Evolutionary conservation across 2,797 vertebrate genomes (phyloP).

Genomic region (Pelodytes ibericus): DNA sequence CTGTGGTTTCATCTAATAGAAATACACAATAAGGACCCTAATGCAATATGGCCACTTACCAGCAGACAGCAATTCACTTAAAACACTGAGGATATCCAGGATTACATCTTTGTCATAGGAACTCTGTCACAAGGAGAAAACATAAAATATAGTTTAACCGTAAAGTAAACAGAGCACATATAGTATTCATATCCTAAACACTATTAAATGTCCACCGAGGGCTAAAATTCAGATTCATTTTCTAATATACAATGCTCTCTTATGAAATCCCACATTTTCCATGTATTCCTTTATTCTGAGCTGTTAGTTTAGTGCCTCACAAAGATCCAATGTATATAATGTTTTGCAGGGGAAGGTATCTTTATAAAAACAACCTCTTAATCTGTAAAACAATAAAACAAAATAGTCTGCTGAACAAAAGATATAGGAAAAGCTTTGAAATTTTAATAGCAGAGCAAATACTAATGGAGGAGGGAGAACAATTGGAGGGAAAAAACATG

Average conservation of each 20-base stretch:
- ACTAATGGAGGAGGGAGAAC: too few species aligned
- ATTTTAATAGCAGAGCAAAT: too few species aligned
- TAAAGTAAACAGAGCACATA: not conserved
- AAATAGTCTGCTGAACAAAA: too few species aligned
- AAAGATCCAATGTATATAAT: too few species aligned
- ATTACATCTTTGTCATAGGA: constrained; percentile 78
- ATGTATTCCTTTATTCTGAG: too few species aligned
- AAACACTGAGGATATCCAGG: constrained; percentile 78
- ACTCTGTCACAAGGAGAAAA: constrained; percentile 69
- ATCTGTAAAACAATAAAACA: too few species aligned
- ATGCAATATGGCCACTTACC: constrained; percentile 71
- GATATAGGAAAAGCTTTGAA: too few species aligned
- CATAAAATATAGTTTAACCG: constrained; percentile 30
- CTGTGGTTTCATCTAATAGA: constrained; percentile 29
- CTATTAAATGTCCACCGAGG: not conserved
- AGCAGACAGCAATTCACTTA: constrained; percentile 85
- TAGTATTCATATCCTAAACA: not conserved
- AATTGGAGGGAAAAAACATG: too few species aligned
- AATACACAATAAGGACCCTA: not conserved
- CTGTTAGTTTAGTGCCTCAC: too few species aligned
- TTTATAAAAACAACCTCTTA: too few species aligned
- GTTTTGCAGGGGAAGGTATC: too few species aligned
- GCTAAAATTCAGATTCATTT: not conserved
- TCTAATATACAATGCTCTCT: not conserved
- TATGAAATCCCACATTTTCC: too few species aligned